Evolutionary conservation across 2,113 vertebrate species (phyloP), one percentile per base, ranked within the genome.

Genomic region (Rhabdomys dilectus): DNA sequence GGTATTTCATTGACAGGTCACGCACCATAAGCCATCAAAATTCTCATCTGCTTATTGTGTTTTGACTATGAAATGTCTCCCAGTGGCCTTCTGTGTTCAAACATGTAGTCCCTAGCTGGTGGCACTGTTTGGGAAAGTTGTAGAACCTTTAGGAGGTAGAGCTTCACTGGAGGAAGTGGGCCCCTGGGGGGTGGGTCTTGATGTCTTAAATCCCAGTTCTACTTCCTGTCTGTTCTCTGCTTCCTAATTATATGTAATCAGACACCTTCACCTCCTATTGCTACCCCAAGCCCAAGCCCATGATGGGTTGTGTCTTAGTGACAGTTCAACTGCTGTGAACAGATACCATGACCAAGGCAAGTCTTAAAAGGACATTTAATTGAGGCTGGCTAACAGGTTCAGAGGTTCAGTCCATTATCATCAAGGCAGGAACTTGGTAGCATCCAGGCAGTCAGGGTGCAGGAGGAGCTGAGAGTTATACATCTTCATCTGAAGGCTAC

Each of bases 1-100:
- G 29, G 34, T n/a, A 81, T 39, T 91, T 94, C 36, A 76, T 3
- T 81, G 77, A 95, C n/a, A 96, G 60, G 53, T 93, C 62, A 51
- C 15, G 51, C 6, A 68, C 45, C 80, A 91, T 34, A 89, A 82
- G 66, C 62, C 42, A 58, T 0, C 89, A 68, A 91, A 88, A 92
- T 70, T 89, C 19, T 68, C 85, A 48, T 70, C 48, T 91, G 26
- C 29, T 76, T 82, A 12, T 80, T 86, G 84, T 45, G 9, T 13
- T 66, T 48, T 34, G 60, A 21, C 9, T 66, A 16, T 66, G 84
- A 86, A 86, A 12, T 48, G 39, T 34, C 84, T 60, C 16, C 42
- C 39, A 42, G 13, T 21, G 15, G 60, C 13, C 39, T 45, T 60
- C 42, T 10, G 42, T 85, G 82, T 85, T 45, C 56, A 39, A 60